phyloP scores from a whole-genome alignment of 2,888 invertebrate species.

The Platycheirus rosarum region DNA sequence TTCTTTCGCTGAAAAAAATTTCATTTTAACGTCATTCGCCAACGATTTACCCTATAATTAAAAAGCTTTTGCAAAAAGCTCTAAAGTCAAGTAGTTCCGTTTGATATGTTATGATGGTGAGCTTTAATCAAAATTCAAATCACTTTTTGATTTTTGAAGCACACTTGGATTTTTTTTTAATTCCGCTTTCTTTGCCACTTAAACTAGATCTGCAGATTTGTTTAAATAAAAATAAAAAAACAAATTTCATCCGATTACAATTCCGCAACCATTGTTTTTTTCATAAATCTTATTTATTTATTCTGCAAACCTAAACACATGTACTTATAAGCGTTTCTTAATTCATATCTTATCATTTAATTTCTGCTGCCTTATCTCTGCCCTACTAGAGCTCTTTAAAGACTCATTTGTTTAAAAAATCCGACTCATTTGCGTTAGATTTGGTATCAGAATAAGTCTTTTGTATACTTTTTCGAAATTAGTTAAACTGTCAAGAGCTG shows the following conservation, averaged over 20 bases:
- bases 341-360: slow-evolving; percentile 59
- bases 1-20: no score
- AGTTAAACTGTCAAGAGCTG: neutral
- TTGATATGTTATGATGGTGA: no score
- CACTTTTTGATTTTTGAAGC: no score
- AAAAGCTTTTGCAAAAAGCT: no score
- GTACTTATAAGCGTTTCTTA: slow-evolving; percentile 29
- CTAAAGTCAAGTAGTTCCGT: no score
- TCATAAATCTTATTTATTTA: slow-evolving; percentile 39
- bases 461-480: slow-evolving; percentile 7
- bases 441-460: slow-evolving; percentile 2
- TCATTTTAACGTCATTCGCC: no score
- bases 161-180: no score
- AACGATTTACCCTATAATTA: no score
- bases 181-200: neutral
- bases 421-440: slow-evolving; percentile 10
- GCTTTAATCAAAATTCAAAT: no score
- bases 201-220: no score
- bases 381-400: slow-evolving; percentile 6
- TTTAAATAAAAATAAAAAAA: no score
- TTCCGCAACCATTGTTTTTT: slow-evolving; percentile 1
- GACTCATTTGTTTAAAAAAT: slow-evolving; percentile 5
- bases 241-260: no score
- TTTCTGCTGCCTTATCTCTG: slow-evolving; percentile 51
- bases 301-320: slow-evolving; percentile 41